Percentiles rank a stretch among this genome's conserved stretches.
These are phyloP conservation scores for Parazoanthus darwini DNA, from an alignment of 92 coral and sea anemone species.

Conservation along the genomic window DNA sequence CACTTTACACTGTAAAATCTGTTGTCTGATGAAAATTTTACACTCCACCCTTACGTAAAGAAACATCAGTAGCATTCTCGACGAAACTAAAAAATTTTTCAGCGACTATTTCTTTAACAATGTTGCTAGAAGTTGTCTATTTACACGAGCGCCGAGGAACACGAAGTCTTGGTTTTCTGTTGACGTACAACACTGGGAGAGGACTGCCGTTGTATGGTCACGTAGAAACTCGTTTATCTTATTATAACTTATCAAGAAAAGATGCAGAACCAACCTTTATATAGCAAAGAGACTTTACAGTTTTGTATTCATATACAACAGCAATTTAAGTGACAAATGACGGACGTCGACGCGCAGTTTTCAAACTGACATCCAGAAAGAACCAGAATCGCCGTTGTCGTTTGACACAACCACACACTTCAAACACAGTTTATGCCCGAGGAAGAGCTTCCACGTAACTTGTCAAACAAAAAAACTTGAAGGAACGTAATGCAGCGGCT, in stretches of 20 bases:
- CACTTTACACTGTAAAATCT: not conserved
- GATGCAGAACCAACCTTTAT: slow-evolving; percentile 32
- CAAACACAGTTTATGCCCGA: not conserved
- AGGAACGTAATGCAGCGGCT: not conserved
- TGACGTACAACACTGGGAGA: not conserved
- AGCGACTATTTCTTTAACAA: not conserved
- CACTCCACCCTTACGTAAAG: not conserved
- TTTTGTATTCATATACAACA: slow-evolving; percentile 11
- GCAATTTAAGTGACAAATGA: not conserved
- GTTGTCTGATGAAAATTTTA: not conserved
- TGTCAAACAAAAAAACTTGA: not conserved
- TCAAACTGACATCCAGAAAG: slow-evolving; percentile 23
- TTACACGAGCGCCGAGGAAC: not conserved
- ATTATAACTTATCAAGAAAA: not conserved
- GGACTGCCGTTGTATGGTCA: not conserved
- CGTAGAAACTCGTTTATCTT: not conserved
- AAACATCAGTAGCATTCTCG: too few species aligned
- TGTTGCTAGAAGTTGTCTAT: not conserved
- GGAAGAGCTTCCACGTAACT: not conserved
- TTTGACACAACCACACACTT: not conserved
- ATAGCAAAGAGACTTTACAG: not conserved
- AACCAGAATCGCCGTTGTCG: slow-evolving; percentile 9
- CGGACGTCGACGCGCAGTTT: not conserved
- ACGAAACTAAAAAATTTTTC: too few species aligned
- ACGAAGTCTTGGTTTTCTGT: too few species aligned